phyloP scores from a whole-genome alignment of 2,797 vertebrate species.

The Sparus aurata region DNA sequence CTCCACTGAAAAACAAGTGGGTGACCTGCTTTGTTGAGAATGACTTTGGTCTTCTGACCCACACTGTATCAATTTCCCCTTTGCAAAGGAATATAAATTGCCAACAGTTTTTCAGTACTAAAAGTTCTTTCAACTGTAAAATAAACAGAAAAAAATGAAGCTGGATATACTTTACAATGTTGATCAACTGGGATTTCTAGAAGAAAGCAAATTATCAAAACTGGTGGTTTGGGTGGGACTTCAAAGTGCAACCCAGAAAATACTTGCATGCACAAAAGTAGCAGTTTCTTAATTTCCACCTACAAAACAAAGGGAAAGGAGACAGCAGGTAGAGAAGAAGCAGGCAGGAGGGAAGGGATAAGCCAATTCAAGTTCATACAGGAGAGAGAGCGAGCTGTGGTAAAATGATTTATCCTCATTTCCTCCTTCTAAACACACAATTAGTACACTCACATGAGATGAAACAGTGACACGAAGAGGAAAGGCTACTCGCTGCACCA shows the following conservation, averaged over 20 bases:
- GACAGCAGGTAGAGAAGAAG: neutral
- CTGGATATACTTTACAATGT: neutral
- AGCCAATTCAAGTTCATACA: neutral
- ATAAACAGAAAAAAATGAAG: neutral
- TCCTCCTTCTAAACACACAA: neutral
- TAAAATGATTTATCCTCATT: neutral
- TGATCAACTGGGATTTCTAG: neutral
- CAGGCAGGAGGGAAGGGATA: neutral
- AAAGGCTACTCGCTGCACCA: conserved; percentile 39
- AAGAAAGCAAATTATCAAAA: neutral
- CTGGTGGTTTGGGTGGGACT: neutral
- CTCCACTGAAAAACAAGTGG: neutral
- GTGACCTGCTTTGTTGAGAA: neutral
- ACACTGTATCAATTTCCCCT: no score
- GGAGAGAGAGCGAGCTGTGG: neutral
- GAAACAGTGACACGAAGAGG: conserved; percentile 63
- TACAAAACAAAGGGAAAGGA: no score
- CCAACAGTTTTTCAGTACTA: neutral
- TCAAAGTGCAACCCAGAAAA: neutral
- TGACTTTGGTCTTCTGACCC: neutral
- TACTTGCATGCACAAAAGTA: neutral
- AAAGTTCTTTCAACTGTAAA: neutral
- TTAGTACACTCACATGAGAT: neutral
- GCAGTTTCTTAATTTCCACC: neutral
- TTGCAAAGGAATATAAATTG: neutral